Base-by-base conservation (phyloP, 2,888 invertebrate species). In the Dasysyrphus albostriatus region DNA sequence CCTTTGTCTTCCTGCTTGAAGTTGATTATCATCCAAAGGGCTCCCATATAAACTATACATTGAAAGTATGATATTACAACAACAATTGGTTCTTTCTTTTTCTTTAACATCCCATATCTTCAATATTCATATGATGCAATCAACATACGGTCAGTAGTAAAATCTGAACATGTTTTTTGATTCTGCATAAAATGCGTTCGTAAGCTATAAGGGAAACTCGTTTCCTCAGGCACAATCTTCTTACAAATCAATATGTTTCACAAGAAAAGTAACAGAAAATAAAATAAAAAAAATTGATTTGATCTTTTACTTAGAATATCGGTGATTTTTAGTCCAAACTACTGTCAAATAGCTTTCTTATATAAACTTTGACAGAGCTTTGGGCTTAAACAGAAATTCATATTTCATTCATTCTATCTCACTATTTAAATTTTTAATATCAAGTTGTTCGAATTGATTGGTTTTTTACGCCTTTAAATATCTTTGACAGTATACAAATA, bases 111-210 rank as follows among this genome's bases (percentile, higher is more conserved):
- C 54, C 56, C 19, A 16, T 69, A 29, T 10, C 19, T 37, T 3
- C n/a, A 54, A 54, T 32, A 51, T n/a, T n/a, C n/a, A n/a, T 51
- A 56, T 83, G 79, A 83, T 79, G 83, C 83, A 83, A 83, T 44
- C 19, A 47, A 67, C 65, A 49, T 67, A 34, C 47, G 65, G 47
- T 49, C 34, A 34, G 49, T 10, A 19, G 34, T 16, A 56, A 47
- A 74, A 79, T 74, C 73, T 61, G 19, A 16, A 49, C 37, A 63
- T 63, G 42, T 47, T 56, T 29, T 29, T 56, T 16, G 16, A 58
- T 16, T 37, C 16, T 2, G 32, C 29, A 80, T 74, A 44, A 59
- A 49, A 61, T 44, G 51, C 67, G 44, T n/a, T 39, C 39, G 44
- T 32, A 32, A 42, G 37, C 54, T 6, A 24, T 14, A 29, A 63